Base-by-base conservation (phyloP, 2,113 vertebrate species). In the Micromys minutus region DNA sequence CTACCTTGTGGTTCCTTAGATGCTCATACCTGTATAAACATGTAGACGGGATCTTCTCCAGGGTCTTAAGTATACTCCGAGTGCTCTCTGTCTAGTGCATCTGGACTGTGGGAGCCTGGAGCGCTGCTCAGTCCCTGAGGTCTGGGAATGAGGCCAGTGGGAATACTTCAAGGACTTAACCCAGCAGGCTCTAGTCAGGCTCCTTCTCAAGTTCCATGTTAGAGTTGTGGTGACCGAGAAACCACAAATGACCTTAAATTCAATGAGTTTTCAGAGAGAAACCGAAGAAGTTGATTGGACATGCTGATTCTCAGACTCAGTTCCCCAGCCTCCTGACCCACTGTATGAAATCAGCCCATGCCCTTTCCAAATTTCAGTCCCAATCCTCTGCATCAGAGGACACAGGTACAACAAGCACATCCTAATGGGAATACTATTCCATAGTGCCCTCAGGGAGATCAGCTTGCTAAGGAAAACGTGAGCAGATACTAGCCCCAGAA, bases 121-220 rank as follows among this genome's bases (percentile, higher is more conserved):
- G n/a, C 4, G 52, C 34, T n/a, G 3, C 2, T 17, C 7, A 6
- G 45, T 34, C 76, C 34, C 61, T 1, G 21, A 59, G 59, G 52
- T 63, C 31, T 45, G 3, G 12, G 63, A 7, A 17, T 9, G 7
- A 0, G 0, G 8, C 42, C 26, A 4, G 6, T 8, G 0, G 1
- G n/a, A 17, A 36, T 0, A 6, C 10, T 1, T 7, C 0, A 0
- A 26, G 63, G 71, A 39, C 31, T 61, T 29, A 29, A 52, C 19
- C 4, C 9, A 31, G 59, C 1, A 1, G 17, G n/a, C 13, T 26
- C 17, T 63, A 90, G 5, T 59, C 7, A 57, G 55, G 11, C 17
- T 47, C 26, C 26, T 42, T 34, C 2, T 45, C 13, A 36, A 50
- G 50, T 36, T 52, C 63, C 71, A 29, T 7, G 21, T 47, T 5